Base-by-base conservation (phyloP, 2,797 vertebrate genomes). In the Ctenopoma kingsleyae region DNA sequence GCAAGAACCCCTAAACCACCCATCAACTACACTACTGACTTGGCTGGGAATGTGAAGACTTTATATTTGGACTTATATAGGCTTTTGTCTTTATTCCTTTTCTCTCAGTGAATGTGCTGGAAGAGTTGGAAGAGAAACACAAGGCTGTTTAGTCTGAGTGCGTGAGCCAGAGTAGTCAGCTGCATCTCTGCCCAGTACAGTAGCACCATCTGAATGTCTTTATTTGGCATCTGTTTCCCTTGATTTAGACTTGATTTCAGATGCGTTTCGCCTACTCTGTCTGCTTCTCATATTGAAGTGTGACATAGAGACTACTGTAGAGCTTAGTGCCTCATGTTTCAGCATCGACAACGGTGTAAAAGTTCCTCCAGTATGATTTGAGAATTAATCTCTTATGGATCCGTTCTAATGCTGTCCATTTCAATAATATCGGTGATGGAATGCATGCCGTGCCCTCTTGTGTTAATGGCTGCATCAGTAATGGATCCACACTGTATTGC, bases 1-100 rank as follows among this genome's bases (percentile, higher is more conserved):
- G 92, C 91, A 90, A 84, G 86, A 91, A 91, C 92, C 87, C 87
- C 84, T 87, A 90, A 92, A 92, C 93, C 90, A 92, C 92, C 93
- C 92, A 93, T 94, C 92, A 93, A 88, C 89, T 91, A 82, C 89
- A 91, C 87, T 91, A 87, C 90, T 92, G 90, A 86, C 87, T 93
- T 91, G 91, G 93, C 91, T 89, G 89, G 85, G 86, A 93, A 91
- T 90, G 88, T 90, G 87, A 93, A 90, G 91, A 91, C 91, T 92
- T 92, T 91, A 92, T 90, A 91, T 93, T 92, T 91, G 90, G 89
- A 92, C 84, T 91, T 92, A 89, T 88, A 82, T 77, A 91, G 89
- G 89, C 87, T 90, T 91, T 86, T 91, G 91, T 92, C 87, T 88
- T 86, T 82, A 82, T 87, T 85, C 82, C 77, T 59, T 83, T 84